Percentiles rank a stretch among this genome's conserved stretches.
Conservation (phyloP, 2,113 vertebrate species). For the Carassius auratus region DNA sequence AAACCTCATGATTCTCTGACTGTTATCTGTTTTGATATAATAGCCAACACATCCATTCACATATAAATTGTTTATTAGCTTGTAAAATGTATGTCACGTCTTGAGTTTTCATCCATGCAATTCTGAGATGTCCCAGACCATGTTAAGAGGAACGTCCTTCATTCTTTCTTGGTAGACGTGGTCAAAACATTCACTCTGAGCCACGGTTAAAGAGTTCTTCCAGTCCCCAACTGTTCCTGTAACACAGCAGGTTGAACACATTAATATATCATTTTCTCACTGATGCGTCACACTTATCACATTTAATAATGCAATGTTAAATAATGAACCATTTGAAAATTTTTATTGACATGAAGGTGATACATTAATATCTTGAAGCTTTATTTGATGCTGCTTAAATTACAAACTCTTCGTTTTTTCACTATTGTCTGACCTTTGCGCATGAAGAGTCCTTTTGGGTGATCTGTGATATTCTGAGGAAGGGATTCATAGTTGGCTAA, state of each 20-base stretch:
- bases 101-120: constrained; percentile 18
- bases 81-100: background rate
- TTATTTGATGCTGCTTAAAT: background rate
- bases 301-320: background rate
- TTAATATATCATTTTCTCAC: background rate
- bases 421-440: constrained; percentile 61
- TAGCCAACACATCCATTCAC: background rate
- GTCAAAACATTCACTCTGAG: constrained; percentile 63
- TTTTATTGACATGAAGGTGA: background rate
- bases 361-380: background rate
- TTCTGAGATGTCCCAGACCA: constrained; percentile 56
- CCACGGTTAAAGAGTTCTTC: constrained; percentile 61
- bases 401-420: background rate
- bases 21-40: too few species aligned
- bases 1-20: too few species aligned
- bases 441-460: constrained; percentile 49
- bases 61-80: background rate
- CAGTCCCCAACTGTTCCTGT: constrained; percentile 64
- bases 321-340: background rate
- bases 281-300: background rate
- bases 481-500: constrained; percentile 66
- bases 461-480: constrained; percentile 40
- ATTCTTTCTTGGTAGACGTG: constrained; percentile 56
- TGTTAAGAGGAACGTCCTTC: constrained; percentile 50
- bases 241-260: constrained; percentile 13